Base-by-base conservation (phyloP, 1,140 invertebrate species). In the Pogonomyrmex barbatus region DNA sequence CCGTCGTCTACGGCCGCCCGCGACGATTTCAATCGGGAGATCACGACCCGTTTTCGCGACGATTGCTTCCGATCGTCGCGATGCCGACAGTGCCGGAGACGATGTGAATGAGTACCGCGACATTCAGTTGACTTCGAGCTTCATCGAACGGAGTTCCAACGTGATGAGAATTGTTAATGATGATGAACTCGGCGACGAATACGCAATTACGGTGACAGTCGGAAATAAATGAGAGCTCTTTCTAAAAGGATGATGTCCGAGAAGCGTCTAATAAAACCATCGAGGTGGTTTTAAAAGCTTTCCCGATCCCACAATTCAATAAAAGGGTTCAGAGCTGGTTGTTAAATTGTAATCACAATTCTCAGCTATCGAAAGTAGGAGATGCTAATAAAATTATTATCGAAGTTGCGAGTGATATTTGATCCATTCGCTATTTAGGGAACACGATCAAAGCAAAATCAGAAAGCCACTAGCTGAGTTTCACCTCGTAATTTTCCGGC, bases 1-100 rank as follows among this genome's bases (percentile, higher is more conserved):
- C 77, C 77, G 36, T 79, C 62, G 77, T 79, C 77, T 67, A 67
- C 62, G 36, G 50, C 50, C 77, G 45, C 5, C 76, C 45, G 47
- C n/a, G 60, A 67, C 62, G 77, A 79, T 79, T 79, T 79, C 77
- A 79, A 79, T 79, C 77, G 77, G 12, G 45, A 79, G 77, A 42
- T 79, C 77, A 79, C 77, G 77, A 79, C 47, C 62, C 77, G 77
- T 68, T 79, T 79, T 79, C 77, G 47, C 47, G 47, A 67, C 62
- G 47, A 79, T 79, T 79, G 77, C 62, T 67, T 10, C n/a, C 36
- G 62, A n/a, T 24, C 36, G 24, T 36, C 17, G 17, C 63, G 36
- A 36, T 14, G 24, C 24, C 24, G 24, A 24, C n/a, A 42, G 14
- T 42, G 54, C 39, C 73, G 8, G 47, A 42, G 62, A 79, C 24